Conservation (phyloP, 1,140 invertebrate genomes). For the Galendromus occidentalis region DNA sequence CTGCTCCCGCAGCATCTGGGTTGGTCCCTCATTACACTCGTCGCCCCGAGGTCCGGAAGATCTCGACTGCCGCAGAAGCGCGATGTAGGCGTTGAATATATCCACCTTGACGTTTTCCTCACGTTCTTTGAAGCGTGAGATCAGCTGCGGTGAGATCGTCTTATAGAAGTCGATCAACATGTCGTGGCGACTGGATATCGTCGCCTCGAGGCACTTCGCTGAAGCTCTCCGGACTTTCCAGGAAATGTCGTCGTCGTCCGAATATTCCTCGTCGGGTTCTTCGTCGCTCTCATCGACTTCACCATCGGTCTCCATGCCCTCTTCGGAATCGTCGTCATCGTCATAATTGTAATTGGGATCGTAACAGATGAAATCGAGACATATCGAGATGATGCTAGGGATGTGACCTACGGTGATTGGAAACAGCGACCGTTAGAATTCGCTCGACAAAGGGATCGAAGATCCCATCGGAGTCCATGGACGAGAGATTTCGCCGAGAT, state of each 20-base stretch:
- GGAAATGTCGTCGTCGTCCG: slow-evolving; percentile 97
- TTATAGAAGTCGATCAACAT: slow-evolving; percentile 72
- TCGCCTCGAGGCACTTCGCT: slow-evolving; percentile 88
- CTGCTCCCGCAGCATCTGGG: slow-evolving; percentile 30
- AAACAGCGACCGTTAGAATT: background rate
- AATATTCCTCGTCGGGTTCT: slow-evolving; percentile 77
- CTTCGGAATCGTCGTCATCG: slow-evolving; percentile 43
- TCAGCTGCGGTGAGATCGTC: slow-evolving; percentile 65
- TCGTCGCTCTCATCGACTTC: slow-evolving; percentile 42
- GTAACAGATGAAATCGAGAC: slow-evolving; percentile 78
- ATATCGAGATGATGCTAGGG: slow-evolving; percentile 55
- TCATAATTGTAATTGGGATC: slow-evolving; percentile 98
- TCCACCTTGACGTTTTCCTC: slow-evolving; percentile 98
- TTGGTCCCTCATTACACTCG: slow-evolving; percentile 13
- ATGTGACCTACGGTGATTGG: slow-evolving; percentile 18
- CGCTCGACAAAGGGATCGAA: background rate
- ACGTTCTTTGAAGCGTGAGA: slow-evolving; percentile 82
- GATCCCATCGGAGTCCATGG: no score
- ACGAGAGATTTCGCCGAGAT: background rate
- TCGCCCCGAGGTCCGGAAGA: slow-evolving; percentile 30
- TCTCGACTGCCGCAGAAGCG: slow-evolving; percentile 68
- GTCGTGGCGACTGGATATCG: slow-evolving; percentile 76
- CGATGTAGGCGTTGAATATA: slow-evolving; percentile 87
- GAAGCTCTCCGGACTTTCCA: slow-evolving; percentile 90
- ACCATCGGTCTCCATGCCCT: slow-evolving; percentile 41